Evolutionary conservation across 2,888 invertebrate genomes (phyloP).

Genomic region (Drosophila infuscata): DNA sequence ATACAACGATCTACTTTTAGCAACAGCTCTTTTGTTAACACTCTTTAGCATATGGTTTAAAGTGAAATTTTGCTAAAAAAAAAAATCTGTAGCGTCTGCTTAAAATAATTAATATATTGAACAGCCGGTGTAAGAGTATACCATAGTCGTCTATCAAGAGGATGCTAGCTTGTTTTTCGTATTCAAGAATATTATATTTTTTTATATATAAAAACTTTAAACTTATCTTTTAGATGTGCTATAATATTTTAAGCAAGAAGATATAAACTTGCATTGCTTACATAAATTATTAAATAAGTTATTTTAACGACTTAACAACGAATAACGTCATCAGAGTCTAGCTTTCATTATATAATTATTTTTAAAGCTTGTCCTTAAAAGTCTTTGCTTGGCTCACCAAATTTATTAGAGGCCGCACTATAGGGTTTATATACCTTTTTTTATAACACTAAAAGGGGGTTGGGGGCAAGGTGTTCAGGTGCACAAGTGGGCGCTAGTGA

Average conservation of each 20-base stretch:
- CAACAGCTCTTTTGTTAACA: background rate
- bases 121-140: background rate
- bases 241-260: background rate
- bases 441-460: background rate
- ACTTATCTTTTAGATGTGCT: background rate
- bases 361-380: background rate
- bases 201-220: background rate
- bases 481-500: background rate
- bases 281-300: background rate
- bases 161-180: background rate
- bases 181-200: background rate
- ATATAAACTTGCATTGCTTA: background rate
- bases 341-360: background rate
- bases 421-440: background rate
- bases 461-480: background rate
- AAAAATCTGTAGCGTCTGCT: background rate
- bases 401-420: background rate
- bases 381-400: background rate
- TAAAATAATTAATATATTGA: background rate
- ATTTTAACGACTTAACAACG: background rate
- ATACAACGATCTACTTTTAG: background rate
- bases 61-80: background rate
- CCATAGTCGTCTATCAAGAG: background rate
- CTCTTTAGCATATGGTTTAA: background rate
- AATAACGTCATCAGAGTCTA: background rate